These are phyloP conservation scores for Sebastes minor DNA, from an alignment of 2,797 vertebrate species.

Conservation along the genomic window DNA sequence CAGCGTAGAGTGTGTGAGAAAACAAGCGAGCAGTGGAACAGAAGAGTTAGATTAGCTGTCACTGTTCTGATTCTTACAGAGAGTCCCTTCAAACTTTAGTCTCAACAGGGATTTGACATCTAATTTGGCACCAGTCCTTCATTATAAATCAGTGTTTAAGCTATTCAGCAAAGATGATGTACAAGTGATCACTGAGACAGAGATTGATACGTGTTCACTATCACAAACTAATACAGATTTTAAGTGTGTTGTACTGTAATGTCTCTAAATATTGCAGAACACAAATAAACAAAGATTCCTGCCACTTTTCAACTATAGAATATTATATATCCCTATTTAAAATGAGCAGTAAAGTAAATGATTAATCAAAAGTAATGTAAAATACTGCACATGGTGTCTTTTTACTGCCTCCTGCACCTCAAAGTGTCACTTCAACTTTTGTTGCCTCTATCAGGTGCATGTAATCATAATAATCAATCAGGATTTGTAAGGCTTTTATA, in stretches of 20 bases:
- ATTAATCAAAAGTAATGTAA: neutral
- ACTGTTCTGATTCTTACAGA: too few relatives aligned
- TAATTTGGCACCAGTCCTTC: neutral
- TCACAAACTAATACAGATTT: neutral
- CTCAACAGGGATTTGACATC: neutral
- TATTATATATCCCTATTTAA: neutral
- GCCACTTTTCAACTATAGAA: too few relatives aligned
- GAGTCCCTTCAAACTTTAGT: neutral
- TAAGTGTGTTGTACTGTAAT: neutral
- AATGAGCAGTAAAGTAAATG: neutral
- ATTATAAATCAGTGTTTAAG: neutral
- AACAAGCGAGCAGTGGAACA: too few relatives aligned
- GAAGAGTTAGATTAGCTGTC: too few relatives aligned
- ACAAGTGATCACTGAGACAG: neutral
- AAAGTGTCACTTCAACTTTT: neutral
- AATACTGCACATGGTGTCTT: too few relatives aligned
- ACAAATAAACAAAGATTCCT: neutral
- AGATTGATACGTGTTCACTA: neutral
- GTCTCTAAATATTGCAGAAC: neutral
- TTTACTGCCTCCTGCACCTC: neutral
- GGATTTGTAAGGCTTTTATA: neutral
- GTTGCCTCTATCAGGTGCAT: neutral
- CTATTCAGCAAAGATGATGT: neutral
- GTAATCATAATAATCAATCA: neutral
- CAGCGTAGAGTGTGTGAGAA: too few relatives aligned